Evolutionary conservation across 2,113 vertebrate species (phyloP).

Genomic region (Eptatretus burgeri): DNA sequence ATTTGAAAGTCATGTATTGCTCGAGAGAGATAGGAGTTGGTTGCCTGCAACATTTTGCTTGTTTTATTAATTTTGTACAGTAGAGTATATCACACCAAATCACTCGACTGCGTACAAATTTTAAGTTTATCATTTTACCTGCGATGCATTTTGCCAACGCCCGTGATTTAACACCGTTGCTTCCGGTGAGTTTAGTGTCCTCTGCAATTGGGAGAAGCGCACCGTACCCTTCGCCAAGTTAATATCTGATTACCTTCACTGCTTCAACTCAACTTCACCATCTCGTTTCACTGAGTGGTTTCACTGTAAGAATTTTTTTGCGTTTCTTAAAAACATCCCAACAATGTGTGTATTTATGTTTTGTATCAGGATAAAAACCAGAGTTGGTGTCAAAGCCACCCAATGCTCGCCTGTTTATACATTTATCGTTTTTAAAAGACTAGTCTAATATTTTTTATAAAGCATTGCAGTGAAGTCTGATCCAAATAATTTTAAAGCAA

Average conservation of each 20-base stretch:
- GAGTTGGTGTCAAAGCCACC: too few species aligned
- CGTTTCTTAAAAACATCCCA: too few species aligned
- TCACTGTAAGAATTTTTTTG: neutral
- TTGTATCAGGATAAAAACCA: too few species aligned
- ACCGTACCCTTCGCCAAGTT: constrained; percentile 1
- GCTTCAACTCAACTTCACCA: neutral
- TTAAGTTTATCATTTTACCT: constrained; percentile 3
- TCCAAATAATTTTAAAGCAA: too few species aligned
- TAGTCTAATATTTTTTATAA: too few species aligned
- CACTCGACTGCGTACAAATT: neutral
- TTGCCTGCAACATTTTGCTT: constrained; percentile 4
- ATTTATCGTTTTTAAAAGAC: too few species aligned
- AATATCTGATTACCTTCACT: neutral
- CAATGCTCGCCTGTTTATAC: too few species aligned
- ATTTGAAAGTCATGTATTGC: too few species aligned
- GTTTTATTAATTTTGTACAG: neutral
- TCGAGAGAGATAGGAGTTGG: neutral
- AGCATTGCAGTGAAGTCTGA: too few species aligned
- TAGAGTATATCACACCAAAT: neutral
- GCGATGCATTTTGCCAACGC: neutral
- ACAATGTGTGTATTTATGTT: too few species aligned
- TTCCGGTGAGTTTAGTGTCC: neutral
- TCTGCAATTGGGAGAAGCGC: neutral
- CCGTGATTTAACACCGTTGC: neutral
- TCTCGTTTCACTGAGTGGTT: constrained; percentile 5